Evolutionary conservation across 2,113 vertebrate genomes (phyloP).

Genomic region (Seriola rivoliana): DNA sequence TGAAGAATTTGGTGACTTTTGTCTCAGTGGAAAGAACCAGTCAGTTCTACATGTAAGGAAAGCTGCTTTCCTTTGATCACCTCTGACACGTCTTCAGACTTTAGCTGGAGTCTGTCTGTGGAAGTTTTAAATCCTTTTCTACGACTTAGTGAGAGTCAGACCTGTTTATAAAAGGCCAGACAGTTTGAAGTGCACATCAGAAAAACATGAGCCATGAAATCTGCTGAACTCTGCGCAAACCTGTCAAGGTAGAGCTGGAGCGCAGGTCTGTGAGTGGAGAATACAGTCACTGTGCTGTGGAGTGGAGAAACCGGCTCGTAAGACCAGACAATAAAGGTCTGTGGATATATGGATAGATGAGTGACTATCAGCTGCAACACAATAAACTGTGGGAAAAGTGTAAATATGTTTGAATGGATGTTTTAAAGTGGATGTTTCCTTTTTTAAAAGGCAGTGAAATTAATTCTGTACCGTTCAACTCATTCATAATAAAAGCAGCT

Average conservation of each 20-base stretch:
- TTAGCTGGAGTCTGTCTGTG: not conserved
- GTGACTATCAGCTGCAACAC: not conserved
- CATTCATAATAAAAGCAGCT: not conserved
- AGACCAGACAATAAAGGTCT: no score
- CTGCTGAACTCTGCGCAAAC: not conserved
- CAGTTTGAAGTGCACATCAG: not conserved
- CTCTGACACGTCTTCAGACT: not conserved
- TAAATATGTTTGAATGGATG: no score
- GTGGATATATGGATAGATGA: no score
- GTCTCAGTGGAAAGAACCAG: no score
- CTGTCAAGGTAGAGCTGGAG: not conserved
- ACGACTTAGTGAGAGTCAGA: not conserved
- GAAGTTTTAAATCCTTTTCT: not conserved
- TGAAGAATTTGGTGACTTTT: no score
- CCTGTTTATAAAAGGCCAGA: not conserved
- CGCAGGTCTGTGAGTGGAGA: not conserved
- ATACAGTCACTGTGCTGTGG: not conserved
- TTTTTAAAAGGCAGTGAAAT: not conserved
- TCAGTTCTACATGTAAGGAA: no score
- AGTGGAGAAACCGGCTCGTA: not conserved
- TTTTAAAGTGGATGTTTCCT: no score
- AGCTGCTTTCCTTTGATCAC: not conserved
- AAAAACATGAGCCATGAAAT: not conserved
- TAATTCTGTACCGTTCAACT: not conserved
- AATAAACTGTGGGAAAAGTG: not conserved